Conservation (phyloP, 2,113 vertebrate species). For the Nothocercus julius region DNA sequence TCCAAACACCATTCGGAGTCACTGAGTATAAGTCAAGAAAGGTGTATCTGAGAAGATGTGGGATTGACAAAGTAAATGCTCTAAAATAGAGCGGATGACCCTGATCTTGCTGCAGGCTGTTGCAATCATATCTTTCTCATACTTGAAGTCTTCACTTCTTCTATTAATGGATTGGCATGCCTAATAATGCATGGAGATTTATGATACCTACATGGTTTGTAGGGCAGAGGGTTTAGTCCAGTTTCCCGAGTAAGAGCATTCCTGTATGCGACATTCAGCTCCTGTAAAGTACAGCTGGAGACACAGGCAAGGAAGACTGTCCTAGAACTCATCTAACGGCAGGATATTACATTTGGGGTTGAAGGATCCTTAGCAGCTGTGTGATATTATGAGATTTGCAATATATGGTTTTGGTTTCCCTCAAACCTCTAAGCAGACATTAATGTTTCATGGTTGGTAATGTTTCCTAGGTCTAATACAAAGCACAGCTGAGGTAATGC, state of each 20-base stretch:
- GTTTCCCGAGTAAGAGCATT: neutral
- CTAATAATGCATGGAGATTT: neutral
- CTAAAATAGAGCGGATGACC: neutral
- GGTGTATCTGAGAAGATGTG: neutral
- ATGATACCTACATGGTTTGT: neutral
- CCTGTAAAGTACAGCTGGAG: neutral
- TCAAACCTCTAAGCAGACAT: neutral
- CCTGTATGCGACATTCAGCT: neutral
- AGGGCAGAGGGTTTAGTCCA: neutral
- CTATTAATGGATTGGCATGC: neutral
- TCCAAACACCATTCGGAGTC: neutral
- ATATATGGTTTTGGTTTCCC: neutral
- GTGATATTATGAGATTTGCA: rapidly evolving
- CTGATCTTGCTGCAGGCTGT: neutral
- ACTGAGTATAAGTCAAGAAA: neutral
- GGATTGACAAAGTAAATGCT: neutral
- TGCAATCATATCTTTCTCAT: neutral
- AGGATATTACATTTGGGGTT: neutral
- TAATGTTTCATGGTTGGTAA: neutral
- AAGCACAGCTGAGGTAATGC: neutral
- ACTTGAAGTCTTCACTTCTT: neutral
- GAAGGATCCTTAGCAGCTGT: neutral
- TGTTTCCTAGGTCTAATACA: neutral
- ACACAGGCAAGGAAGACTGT: neutral
- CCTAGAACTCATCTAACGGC: neutral